Evolutionary conservation across 2,797 vertebrate species (phyloP).

Genomic region (Bradypus variegatus): DNA sequence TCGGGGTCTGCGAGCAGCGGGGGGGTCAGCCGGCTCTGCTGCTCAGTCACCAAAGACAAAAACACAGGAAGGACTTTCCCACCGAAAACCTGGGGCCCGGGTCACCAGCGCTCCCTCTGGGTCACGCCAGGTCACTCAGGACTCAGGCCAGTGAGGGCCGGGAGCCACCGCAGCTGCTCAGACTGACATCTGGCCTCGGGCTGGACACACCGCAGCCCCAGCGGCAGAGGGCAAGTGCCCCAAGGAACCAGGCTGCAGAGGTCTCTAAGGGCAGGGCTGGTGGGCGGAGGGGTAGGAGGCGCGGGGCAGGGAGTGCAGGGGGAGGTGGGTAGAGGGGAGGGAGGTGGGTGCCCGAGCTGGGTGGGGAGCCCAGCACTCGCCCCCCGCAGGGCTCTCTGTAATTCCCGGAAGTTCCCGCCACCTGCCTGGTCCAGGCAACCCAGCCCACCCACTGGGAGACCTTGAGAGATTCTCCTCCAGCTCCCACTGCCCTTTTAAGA

Average conservation of each 20-base stretch:
- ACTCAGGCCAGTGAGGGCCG: background rate
- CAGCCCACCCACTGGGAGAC: too few relatives aligned
- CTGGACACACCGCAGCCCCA: background rate
- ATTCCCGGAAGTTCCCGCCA: too few relatives aligned
- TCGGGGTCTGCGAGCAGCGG: constrained; percentile 45
- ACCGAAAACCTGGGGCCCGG: constrained; percentile 10
- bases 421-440: too few relatives aligned
- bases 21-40: constrained; percentile 54
- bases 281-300: too few relatives aligned
- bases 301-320: too few relatives aligned
- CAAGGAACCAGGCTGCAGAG: background rate
- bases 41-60: constrained; percentile 50
- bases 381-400: too few relatives aligned
- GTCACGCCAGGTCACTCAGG: background rate
- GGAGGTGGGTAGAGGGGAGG: too few relatives aligned
- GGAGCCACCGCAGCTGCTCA: background rate
- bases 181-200: background rate
- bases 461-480: background rate
- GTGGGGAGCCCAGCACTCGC: too few relatives aligned
- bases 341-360: too few relatives aligned
- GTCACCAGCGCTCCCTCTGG: background rate
- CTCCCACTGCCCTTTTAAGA: background rate
- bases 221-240: background rate
- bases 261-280: too few relatives aligned
- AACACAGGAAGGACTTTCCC: constrained; percentile 52